Conservation (phyloP, 2,113 vertebrate species). For the Sarotherodon lohbergeri region DNA sequence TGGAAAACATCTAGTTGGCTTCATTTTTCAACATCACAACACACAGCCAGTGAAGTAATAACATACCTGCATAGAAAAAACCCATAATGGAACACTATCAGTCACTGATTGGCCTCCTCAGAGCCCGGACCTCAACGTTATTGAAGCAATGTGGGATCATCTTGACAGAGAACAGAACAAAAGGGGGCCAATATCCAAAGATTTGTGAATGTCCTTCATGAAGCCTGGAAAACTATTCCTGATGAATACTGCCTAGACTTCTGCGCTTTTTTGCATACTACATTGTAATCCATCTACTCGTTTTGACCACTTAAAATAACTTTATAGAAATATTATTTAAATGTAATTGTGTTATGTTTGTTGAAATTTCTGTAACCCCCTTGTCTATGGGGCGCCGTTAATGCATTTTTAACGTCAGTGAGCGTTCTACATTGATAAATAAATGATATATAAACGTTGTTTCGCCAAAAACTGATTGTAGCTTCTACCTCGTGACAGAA, state of each 20-base stretch:
- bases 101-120: not conserved
- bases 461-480: not conserved
- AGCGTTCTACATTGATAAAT: not conserved
- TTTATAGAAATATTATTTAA: not conserved
- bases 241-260: not conserved
- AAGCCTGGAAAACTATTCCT: not conserved
- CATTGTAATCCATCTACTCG: not conserved
- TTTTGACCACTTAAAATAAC: not conserved
- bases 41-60: not conserved
- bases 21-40: not conserved
- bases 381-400: not conserved
- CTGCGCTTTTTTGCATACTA: not conserved
- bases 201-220: not conserved
- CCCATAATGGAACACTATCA: not conserved
- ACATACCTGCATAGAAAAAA: not conserved
- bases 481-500: not conserved
- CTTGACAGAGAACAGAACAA: not conserved
- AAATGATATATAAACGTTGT: not conserved
- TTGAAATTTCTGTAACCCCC: not conserved
- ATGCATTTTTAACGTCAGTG: not conserved
- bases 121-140: not conserved
- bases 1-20: not conserved
- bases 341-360: not conserved
- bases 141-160: not conserved
- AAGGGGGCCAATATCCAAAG: not conserved